Conservation (phyloP, 1,140 invertebrate genomes). For the Macrobrachium rosenbergii region DNA sequence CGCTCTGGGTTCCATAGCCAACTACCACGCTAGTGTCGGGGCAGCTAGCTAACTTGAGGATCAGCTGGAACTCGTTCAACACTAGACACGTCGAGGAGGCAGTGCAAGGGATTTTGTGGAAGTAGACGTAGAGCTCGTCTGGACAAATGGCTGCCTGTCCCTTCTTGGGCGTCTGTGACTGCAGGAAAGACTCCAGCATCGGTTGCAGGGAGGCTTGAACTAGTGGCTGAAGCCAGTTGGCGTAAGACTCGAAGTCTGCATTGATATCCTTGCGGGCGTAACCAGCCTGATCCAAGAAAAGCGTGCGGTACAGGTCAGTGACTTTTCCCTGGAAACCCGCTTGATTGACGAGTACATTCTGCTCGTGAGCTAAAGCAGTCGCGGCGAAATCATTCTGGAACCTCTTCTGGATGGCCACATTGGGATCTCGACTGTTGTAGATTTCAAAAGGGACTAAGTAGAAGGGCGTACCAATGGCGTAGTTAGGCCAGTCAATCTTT, state of each 20-base stretch:
- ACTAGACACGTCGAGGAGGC: not conserved
- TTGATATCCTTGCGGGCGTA: not conserved
- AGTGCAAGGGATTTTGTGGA: slow-evolving; percentile 13
- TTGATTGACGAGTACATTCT: not conserved
- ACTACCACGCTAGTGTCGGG: slow-evolving; percentile 20
- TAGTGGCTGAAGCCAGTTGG: slow-evolving; percentile 21
- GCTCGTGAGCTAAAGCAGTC: not conserved
- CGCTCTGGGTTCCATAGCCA: not conserved
- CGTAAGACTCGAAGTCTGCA: not conserved
- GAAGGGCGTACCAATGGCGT: slow-evolving; percentile 22
- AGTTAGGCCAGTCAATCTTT: slow-evolving; percentile 39
- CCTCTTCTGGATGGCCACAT: slow-evolving; percentile 22
- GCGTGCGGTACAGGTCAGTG: not conserved
- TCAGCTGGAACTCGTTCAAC: slow-evolving; percentile 20
- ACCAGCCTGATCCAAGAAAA: not conserved
- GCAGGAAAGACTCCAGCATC: slow-evolving; percentile 31
- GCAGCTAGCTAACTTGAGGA: not conserved
- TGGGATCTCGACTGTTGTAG: slow-evolving; percentile 19
- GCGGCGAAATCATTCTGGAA: not conserved
- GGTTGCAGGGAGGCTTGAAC: slow-evolving; percentile 8
- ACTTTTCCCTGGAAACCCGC: slow-evolving; percentile 10
- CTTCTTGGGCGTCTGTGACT: slow-evolving; percentile 5
- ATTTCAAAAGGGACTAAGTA: slow-evolving; percentile 17
- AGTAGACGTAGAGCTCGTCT: slow-evolving; percentile 33
- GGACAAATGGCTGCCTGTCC: slow-evolving; percentile 9